Conservation (phyloP, 1,140 invertebrate species). For the Contarinia nasturtii region DNA sequence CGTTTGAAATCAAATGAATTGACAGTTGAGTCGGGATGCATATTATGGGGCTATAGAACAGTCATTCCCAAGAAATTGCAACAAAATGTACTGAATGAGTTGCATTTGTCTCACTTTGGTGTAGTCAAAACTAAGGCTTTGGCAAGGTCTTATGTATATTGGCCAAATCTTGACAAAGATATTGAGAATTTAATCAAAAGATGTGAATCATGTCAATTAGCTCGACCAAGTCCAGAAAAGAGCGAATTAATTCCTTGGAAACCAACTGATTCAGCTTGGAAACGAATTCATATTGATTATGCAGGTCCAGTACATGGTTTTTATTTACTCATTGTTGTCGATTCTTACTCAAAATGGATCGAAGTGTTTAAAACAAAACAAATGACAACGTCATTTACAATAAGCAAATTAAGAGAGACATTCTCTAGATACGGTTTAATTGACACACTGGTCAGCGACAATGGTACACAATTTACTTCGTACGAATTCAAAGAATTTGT, state of each 20-base stretch:
- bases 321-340: conserved; percentile 3
- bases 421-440: too few relatives aligned
- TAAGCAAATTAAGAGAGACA: too few relatives aligned
- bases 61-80: conserved; percentile 5
- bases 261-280: conserved; percentile 2
- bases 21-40: conserved; percentile 8
- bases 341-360: conserved; percentile 2
- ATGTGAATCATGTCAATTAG: conserved; percentile 1
- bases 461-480: too few relatives aligned
- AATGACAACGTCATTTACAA: not conserved
- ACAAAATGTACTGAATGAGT: not conserved
- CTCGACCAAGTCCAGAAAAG: conserved; percentile 3
- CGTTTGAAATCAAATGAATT: conserved; percentile 8
- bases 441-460: too few relatives aligned
- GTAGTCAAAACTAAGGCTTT: too few relatives aligned
- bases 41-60: conserved; percentile 4
- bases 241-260: conserved; percentile 2
- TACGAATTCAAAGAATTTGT: too few relatives aligned
- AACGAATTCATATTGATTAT: conserved; percentile 2
- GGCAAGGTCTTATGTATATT: too few relatives aligned
- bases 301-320: conserved; percentile 2
- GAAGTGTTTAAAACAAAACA: conserved; percentile 2
- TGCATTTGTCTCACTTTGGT: too few relatives aligned
- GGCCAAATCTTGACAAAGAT: too few relatives aligned
- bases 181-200: not conserved